Percentiles rank a stretch among this genome's conserved stretches.
These are phyloP conservation scores for Dioctria linearis DNA, from an alignment of 2,888 invertebrate genomes.

Conservation along the genomic window DNA sequence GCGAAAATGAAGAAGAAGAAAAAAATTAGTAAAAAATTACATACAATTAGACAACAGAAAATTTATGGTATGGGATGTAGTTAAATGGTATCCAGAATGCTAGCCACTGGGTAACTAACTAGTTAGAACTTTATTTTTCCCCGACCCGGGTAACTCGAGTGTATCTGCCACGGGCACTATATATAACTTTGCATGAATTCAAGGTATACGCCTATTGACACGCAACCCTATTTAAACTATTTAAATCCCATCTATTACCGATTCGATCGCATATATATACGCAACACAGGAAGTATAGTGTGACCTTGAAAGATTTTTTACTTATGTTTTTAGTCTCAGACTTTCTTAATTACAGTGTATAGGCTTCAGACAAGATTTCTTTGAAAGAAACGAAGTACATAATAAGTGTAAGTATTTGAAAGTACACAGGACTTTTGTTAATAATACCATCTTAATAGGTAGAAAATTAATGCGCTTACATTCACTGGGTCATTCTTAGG, in stretches of 20 bases:
- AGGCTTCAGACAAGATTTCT: neutral
- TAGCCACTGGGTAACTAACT: conserved; percentile 57
- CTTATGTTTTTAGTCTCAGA: neutral
- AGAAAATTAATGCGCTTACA: conserved; percentile 4
- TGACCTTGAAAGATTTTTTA: conserved; percentile 30
- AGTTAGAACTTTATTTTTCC: conserved; percentile 38
- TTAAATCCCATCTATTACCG: neutral
- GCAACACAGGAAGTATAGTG: conserved; percentile 30
- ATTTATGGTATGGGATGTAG: conserved; percentile 58
- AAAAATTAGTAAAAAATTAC: conserved; percentile 37
- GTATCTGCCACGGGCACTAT: neutral
- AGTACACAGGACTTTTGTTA: conserved; percentile 6
- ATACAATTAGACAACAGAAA: conserved; percentile 42
- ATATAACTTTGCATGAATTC: conserved; percentile 30
- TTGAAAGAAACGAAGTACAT: neutral
- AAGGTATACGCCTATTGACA: conserved; percentile 56
- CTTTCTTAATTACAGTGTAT: neutral
- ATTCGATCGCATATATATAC: neutral
- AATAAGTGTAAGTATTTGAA: neutral
- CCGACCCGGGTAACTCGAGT: conserved; percentile 10
- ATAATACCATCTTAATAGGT: neutral
- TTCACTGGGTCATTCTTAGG: conserved; percentile 1
- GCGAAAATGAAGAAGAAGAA: conserved; percentile 17
- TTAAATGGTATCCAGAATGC: conserved; percentile 57
- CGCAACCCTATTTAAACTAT: conserved; percentile 47